Base-by-base conservation (phyloP, 2,113 vertebrate genomes). In the Harpagus bidentatus region DNA sequence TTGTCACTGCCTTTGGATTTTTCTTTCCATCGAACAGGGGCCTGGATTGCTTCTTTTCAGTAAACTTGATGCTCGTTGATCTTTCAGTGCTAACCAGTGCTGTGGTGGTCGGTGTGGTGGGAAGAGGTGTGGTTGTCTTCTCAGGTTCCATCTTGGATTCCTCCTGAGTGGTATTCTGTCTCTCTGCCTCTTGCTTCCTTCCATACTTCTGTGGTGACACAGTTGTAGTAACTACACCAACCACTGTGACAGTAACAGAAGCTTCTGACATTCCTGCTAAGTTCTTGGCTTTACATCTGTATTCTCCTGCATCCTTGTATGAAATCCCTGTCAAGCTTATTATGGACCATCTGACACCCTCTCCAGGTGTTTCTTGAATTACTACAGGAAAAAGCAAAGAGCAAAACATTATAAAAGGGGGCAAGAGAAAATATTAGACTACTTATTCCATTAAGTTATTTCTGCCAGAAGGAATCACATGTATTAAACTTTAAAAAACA, bases 311-410 rank as follows among this genome's bases (percentile, higher is more conserved):
- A 0, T 99, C 99, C 93, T 98, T 98, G 96, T 98, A 97, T 16
- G 98, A 96, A 95, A 99, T 98, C 69, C 98, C 98, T 23, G 99
- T 98, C 96, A 99, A 84, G 91, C 99, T 99, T 91, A 99, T 98
- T 90, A 99, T 99, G 96, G 99, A 99, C 99, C 99, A 99, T 71
- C 98, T 98, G 78, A 99, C 97, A 66, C 99, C 99, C 29, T 99
- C 99, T 55, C 97, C 98, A 58, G 99, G 99, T 91, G 99, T 99
- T 93, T 99, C 99, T 95, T 99, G 99, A 85, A 99, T 98, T 86
- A 99, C 99, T 99, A 65, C 22, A 89, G 92, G 82, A 88, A 97
- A 97, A 88, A 58, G 23, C 52, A 94, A 61, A 86, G 45, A 92
- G 55, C 20, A 89, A 97, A 92, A 85, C 11, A 92, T 86, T 77